Percentiles rank a stretch among this genome's conserved stretches.
phyloP scores from a whole-genome alignment of 2,888 invertebrate genomes.

The Drosophila anomalipes region DNA sequence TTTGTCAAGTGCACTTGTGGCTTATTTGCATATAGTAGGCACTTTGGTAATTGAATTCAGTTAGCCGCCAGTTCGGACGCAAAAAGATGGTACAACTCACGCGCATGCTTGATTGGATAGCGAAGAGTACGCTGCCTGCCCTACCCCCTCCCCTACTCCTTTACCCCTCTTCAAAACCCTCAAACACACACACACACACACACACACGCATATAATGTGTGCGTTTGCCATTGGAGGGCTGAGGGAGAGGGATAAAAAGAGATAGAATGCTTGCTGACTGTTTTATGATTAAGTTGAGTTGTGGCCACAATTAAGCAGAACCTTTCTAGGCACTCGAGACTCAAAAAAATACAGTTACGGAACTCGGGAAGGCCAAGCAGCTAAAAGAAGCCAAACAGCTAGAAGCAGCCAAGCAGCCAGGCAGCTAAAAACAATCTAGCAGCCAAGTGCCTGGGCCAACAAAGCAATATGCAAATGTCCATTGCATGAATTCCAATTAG shows the following conservation, averaged over 20 bases:
- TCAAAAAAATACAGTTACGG: constrained; percentile 74
- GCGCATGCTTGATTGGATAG: constrained; percentile 75
- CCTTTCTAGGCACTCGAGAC: constrained; percentile 72
- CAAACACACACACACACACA: background rate
- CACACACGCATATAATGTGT: constrained; percentile 7
- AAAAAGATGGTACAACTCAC: constrained; percentile 73
- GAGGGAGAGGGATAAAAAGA: background rate
- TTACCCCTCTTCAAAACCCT: background rate
- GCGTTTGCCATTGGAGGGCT: constrained; percentile 4
- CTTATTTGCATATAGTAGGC: constrained; percentile 83
- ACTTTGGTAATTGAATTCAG: constrained; percentile 83
- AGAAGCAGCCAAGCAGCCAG: constrained; percentile 57
- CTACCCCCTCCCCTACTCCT: background rate
- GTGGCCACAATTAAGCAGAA: constrained; percentile 77
- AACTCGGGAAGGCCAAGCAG: constrained; percentile 20
- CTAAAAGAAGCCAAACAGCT: background rate
- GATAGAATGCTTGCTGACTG: constrained; percentile 27
- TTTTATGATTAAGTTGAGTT: constrained; percentile 74
- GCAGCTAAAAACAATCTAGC: constrained; percentile 43
- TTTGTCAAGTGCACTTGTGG: constrained; percentile 81
- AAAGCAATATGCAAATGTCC: constrained; percentile 77
- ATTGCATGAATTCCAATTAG: constrained; percentile 82
- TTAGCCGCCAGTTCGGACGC: constrained; percentile 68
- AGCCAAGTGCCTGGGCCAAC: constrained; percentile 70
- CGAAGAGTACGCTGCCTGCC: background rate